These are phyloP conservation scores for Myocastor coypus DNA, from an alignment of 2,113 vertebrate species.

Conservation along the genomic window DNA sequence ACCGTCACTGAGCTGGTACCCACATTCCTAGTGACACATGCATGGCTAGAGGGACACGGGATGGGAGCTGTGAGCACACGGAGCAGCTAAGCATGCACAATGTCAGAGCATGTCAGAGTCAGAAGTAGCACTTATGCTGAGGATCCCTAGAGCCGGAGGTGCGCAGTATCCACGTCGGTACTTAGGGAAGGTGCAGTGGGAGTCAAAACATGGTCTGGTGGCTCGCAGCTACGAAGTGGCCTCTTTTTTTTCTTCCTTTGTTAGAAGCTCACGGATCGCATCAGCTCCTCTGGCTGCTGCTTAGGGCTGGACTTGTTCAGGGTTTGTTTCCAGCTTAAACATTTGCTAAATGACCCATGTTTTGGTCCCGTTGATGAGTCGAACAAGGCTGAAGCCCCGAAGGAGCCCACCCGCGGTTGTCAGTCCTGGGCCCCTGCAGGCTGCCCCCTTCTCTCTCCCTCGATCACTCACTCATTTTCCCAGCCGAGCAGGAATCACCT, in stretches of 20 bases:
- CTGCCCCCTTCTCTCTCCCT: background rate
- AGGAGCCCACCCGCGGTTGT: fast-evolving
- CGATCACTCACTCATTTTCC: no score
- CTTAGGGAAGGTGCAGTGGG: background rate
- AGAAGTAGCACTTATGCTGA: background rate
- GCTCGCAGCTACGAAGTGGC: background rate
- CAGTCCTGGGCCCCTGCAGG: background rate
- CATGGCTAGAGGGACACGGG: background rate
- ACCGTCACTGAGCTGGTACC: background rate
- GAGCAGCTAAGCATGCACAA: no score
- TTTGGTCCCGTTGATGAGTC: no score
- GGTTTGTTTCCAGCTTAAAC: background rate
- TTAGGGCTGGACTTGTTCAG: no score
- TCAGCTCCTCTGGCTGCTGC: background rate
- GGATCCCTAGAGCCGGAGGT: background rate
- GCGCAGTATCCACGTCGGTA: background rate
- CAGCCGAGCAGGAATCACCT: fast-evolving
- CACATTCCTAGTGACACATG: no score
- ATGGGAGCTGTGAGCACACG: background rate
- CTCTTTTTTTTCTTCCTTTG: background rate
- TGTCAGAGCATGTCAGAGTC: no score
- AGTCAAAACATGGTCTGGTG: background rate
- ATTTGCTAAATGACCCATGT: background rate
- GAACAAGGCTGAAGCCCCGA: no score
- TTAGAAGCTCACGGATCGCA: background rate